A percentile compares a stretch with the other conserved stretches of the same genome.
Evolutionary conservation across 1,140 invertebrate species (phyloP).

Genomic region (Metaphire vulgaris): DNA sequence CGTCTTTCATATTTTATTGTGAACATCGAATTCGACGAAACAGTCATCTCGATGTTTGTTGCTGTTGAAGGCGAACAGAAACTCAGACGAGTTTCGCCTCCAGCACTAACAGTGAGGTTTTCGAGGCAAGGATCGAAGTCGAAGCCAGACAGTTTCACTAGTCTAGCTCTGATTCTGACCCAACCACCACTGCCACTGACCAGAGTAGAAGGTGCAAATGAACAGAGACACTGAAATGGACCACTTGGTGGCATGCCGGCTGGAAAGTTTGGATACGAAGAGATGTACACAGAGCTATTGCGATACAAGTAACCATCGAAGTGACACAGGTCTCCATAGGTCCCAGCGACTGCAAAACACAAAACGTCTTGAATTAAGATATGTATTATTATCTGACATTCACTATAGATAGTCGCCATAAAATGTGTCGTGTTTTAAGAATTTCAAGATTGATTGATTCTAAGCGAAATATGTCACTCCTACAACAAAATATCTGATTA

Average conservation of each 20-base stretch:
- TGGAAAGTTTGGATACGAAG: neutral
- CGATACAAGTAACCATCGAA: neutral
- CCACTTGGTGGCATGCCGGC: neutral
- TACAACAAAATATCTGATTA: neutral
- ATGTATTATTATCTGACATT: neutral
- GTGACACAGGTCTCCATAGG: neutral
- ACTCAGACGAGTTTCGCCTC: neutral
- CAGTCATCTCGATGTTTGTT: neutral
- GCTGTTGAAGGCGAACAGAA: neutral
- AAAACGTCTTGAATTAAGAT: neutral
- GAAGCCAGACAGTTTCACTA: neutral
- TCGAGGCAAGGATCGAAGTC: neutral
- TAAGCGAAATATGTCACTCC: too few species aligned
- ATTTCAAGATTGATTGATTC: neutral
- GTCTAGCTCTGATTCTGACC: neutral
- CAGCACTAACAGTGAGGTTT: neutral
- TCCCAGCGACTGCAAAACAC: neutral
- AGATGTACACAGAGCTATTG: neutral
- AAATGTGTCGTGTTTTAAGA: neutral
- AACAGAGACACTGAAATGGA: neutral
- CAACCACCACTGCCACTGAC: neutral
- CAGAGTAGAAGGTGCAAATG: neutral
- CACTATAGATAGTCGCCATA: neutral
- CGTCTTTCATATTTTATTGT: neutral
- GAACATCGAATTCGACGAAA: neutral